Base-by-base conservation (phyloP, 2,888 invertebrate genomes). In the Smittia aterrima region DNA sequence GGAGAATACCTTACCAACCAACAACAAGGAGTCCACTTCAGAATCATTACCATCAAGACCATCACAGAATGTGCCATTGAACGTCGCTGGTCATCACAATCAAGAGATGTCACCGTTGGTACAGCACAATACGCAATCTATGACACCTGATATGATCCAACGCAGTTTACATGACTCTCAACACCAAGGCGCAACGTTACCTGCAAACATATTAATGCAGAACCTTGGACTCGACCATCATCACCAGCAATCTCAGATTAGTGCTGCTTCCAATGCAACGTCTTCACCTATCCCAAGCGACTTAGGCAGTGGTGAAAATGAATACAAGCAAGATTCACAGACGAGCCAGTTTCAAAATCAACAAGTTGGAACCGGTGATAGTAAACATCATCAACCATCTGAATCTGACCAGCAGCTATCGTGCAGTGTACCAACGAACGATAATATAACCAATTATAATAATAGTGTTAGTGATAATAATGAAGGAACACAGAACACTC, bases 1-100 rank as follows among this genome's bases (percentile, higher is more conserved):
- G 85, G 78, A 84, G 83, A 62, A 85, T 85, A 85, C 85, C 78
- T 81, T 85, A 79, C 83, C 84, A 74, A 85, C 84, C 78, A 85
- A 85, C 77, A 84, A 85, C 40, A 85, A 85, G 78, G 85, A 85
- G 74, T 86, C 76, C 20, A 18, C 58, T 58, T 58, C 81, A 80
- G 16, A 80, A 80, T 72, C 81, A 81, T 75, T 87, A 86, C 78
- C 84, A 87, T 76, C 85, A 84, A 78, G 84, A 85, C 78, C 86
- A 86, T 77, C 74, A 81, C 85, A 27, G 86, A 87, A 76, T 76
- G 83, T 86, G 79, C 84, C 85, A 80, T 20, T 79, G 77, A 82
- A 85, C 75, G 83, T 85, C 75, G 86, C 85, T 83, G 86, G 86
- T 78, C 83, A 11, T 25, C n/a, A 22, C 84, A 27, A 85, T 84